Evolutionary conservation across 1,140 invertebrate genomes (phyloP).

Genomic region (Trichoplusia ni): DNA sequence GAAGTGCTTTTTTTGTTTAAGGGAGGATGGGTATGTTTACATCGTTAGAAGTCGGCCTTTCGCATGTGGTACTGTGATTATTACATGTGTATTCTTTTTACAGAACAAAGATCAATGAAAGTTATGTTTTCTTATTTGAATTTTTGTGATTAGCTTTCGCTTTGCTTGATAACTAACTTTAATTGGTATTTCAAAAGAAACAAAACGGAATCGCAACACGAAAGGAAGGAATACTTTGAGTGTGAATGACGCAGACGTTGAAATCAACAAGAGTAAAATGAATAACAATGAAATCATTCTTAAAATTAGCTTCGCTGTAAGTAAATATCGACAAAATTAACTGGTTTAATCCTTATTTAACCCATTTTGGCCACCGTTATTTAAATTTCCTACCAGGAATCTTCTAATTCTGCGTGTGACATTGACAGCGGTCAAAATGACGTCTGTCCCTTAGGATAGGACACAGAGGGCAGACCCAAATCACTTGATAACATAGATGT

Average conservation of each 20-base stretch:
- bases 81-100: slow-evolving; percentile 12
- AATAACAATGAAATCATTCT: no score
- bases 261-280: no score
- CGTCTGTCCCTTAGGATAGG: slow-evolving; percentile 30
- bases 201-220: no score
- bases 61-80: slow-evolving; percentile 16
- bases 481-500: slow-evolving; percentile 30
- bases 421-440: slow-evolving; percentile 39
- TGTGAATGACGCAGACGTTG: no score
- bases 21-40: slow-evolving; percentile 32
- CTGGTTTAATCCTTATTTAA: not conserved
- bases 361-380: slow-evolving; percentile 5
- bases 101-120: not conserved
- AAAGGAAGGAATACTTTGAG: no score
- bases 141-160: no score
- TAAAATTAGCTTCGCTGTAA: no score
- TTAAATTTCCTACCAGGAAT: slow-evolving; percentile 8
- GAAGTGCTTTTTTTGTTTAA: slow-evolving; percentile 35
- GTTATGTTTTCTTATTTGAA: not conserved
- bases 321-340: not conserved
- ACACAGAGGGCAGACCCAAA: slow-evolving; percentile 22
- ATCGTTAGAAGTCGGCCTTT: slow-evolving; percentile 26
- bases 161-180: no score
- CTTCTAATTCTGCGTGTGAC: slow-evolving; percentile 26
- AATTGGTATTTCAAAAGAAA: no score